phyloP scores from a whole-genome alignment of 2,888 invertebrate species.

The Ommatoiulus sabulosus region DNA sequence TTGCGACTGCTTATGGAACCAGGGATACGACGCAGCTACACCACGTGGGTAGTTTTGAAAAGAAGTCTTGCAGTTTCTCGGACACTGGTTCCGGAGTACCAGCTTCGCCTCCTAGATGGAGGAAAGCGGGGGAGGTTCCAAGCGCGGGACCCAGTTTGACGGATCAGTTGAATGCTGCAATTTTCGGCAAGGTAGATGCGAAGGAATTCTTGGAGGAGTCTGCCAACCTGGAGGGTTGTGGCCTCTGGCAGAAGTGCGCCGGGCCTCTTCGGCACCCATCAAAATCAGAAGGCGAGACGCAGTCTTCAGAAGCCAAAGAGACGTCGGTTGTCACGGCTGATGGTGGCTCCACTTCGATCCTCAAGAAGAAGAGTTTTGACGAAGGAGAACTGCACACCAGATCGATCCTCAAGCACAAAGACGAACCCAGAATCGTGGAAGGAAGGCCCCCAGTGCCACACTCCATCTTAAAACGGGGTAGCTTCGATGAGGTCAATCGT shows the following conservation, averaged over 20 bases:
- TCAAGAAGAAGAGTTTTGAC: conserved; percentile 56
- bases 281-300: neutral
- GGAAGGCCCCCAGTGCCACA: conserved; percentile 57
- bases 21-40: neutral
- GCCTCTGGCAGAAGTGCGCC: neutral
- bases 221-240: neutral
- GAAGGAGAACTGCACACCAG: conserved; percentile 35
- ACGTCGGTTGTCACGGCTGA: neutral
- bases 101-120: neutral
- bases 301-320: neutral
- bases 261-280: neutral
- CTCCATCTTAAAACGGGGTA: conserved; percentile 57
- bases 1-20: neutral
- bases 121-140: neutral
- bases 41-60: neutral
- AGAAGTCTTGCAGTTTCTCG: neutral
- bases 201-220: neutral
- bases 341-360: conserved; percentile 30
- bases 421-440: conserved; percentile 48
- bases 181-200: neutral
- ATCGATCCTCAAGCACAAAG: conserved; percentile 56
- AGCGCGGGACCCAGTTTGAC: neutral
- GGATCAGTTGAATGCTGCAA: neutral
- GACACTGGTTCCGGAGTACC: neutral
- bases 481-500: conserved; percentile 53